Evolutionary conservation across 1,140 invertebrate species (phyloP).

Genomic region (Drosophila grimshawi): DNA sequence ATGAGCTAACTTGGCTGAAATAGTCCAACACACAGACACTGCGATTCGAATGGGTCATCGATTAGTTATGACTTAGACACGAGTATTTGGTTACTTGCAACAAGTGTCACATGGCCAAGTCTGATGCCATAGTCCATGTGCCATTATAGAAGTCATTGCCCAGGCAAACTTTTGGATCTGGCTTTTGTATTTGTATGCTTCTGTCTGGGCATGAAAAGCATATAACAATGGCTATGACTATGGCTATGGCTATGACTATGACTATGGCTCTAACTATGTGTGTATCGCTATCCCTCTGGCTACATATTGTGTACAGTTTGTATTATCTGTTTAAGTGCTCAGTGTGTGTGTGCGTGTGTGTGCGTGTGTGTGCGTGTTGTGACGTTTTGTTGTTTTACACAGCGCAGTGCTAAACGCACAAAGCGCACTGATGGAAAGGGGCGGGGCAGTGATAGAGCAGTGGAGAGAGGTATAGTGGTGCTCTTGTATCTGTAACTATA

Average conservation of each 20-base stretch:
- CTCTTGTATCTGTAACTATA: not conserved
- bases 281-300: conserved; percentile 12
- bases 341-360: not conserved
- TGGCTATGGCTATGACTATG: conserved; percentile 15
- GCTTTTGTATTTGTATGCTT: conserved; percentile 19
- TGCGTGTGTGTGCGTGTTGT: conserved; percentile 10
- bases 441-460: not conserved
- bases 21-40: too few relatives aligned
- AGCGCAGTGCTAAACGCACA: conserved; percentile 32
- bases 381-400: conserved; percentile 24
- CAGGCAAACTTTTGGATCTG: conserved; percentile 14
- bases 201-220: conserved; percentile 40
- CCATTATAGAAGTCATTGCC: not conserved
- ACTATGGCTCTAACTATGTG: conserved; percentile 13
- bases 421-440: conserved; percentile 13
- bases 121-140: conserved; percentile 1
- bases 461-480: not conserved
- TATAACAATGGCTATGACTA: conserved; percentile 23
- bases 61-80: too few relatives aligned
- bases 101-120: not conserved
- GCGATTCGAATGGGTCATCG: too few relatives aligned
- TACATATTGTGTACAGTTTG: conserved; percentile 17
- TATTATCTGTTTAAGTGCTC: not conserved
- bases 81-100: not conserved
- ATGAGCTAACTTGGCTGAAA: too few relatives aligned